Conservation (phyloP, 2,113 vertebrate genomes). For the Mirza zaza region DNA sequence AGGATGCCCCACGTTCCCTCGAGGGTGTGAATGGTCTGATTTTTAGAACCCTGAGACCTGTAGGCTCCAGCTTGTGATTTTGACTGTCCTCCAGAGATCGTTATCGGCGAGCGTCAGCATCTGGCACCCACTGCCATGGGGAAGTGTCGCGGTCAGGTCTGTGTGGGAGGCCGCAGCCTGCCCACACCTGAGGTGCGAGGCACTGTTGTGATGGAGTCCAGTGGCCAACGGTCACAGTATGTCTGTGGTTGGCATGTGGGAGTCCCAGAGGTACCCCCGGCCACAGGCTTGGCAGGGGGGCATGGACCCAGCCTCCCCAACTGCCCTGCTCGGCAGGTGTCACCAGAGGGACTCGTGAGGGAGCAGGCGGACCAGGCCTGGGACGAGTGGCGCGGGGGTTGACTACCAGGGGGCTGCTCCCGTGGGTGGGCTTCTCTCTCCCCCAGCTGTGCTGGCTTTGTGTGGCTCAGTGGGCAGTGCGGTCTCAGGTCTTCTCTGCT, state of each 20-base stretch:
- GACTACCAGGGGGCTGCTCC: too few relatives aligned
- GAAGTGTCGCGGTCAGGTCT: not conserved
- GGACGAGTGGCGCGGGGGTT: not conserved
- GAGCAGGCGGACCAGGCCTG: not conserved
- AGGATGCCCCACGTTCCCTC: not conserved
- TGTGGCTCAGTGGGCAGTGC: not conserved
- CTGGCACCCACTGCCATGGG: not conserved
- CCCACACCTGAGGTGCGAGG: not conserved
- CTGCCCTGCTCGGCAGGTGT: not conserved
- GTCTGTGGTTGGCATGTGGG: not conserved
- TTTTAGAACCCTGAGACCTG: not conserved
- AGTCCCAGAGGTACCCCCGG: not conserved
- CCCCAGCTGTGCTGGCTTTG: not conserved
- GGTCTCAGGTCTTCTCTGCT: not conserved
- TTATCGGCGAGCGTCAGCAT: not conserved
- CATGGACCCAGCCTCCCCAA: not conserved
- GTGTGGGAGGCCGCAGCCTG: not conserved
- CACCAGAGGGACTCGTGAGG: not conserved
- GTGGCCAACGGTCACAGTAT: not conserved
- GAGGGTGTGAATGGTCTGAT: not conserved
- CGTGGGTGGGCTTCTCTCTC: not conserved
- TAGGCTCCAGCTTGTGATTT: not conserved
- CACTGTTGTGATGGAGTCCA: not conserved
- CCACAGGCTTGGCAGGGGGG: not conserved
- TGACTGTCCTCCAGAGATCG: not conserved